Conservation (phyloP, 2,113 vertebrate genomes). For the Dromas ardeola region DNA sequence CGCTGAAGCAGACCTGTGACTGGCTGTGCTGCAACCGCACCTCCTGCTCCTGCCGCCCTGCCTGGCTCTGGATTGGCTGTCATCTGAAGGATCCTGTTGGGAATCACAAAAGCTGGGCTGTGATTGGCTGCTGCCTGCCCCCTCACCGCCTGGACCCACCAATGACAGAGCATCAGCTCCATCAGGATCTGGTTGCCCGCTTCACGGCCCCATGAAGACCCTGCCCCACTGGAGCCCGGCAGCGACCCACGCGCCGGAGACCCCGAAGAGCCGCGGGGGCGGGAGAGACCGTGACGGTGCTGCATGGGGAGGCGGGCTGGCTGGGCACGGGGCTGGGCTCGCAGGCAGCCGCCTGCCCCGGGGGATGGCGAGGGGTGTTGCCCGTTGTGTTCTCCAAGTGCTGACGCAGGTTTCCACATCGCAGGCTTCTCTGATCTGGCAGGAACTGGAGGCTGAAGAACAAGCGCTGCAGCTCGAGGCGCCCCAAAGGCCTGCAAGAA, state of each 20-base stretch:
- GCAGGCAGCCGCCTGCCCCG: constrained; percentile 19
- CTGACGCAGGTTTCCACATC: constrained; percentile 98
- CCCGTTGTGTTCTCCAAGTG: constrained; percentile 76
- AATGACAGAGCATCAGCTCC: neutral
- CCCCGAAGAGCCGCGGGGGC: neutral
- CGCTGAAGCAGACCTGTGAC: neutral
- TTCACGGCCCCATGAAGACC: neutral
- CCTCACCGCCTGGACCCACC: neutral
- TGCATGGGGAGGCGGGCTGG: constrained; percentile 60
- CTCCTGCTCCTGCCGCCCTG: neutral
- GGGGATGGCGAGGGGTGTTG: constrained; percentile 61
- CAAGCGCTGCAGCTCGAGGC: constrained; percentile 65
- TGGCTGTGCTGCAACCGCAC: neutral
- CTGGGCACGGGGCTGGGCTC: constrained; percentile 53
- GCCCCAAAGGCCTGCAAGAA: constrained; percentile 71
- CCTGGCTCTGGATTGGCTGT: neutral
- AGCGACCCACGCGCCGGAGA: neutral
- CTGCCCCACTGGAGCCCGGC: neutral
- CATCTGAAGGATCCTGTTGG: neutral
- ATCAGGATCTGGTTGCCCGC: neutral
- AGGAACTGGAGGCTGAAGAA: constrained; percentile 97
- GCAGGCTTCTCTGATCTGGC: constrained; percentile 99
- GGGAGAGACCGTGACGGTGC: neutral
- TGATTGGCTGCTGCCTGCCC: neutral
- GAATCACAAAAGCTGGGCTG: constrained; percentile 18